Evolutionary conservation across 2,888 invertebrate species (phyloP).

Genomic region (Altica lythri): DNA sequence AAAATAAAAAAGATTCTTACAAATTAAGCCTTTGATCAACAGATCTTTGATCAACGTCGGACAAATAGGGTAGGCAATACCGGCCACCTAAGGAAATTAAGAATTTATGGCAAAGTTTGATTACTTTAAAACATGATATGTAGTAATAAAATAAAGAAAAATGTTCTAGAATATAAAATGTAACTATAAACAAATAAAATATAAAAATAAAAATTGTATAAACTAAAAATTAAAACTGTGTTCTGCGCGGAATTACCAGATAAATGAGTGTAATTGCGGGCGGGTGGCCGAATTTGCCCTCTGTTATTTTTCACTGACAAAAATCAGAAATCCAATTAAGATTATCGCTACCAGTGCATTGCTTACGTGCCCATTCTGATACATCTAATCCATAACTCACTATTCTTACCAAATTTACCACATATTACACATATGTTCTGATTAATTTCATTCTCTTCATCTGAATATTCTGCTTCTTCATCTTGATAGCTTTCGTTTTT

Average conservation of each 20-base stretch:
- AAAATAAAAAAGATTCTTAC: too few species aligned
- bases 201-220: constrained; percentile 8
- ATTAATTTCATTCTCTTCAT: constrained; percentile 9
- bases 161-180: constrained; percentile 5
- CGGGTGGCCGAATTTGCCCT: constrained; percentile 7
- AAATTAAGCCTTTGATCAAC: too few species aligned
- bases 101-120: not conserved
- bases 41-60: too few species aligned
- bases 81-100: not conserved
- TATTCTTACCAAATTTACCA: constrained; percentile 12
- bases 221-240: not conserved
- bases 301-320: not conserved
- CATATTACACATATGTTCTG: constrained; percentile 19
- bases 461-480: not conserved
- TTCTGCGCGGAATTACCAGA: not conserved
- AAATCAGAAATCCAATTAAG: constrained; percentile 1
- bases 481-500: not conserved
- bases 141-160: constrained; percentile 7
- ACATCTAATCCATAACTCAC: constrained; percentile 13
- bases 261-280: not conserved
- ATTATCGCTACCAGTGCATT: constrained; percentile 1
- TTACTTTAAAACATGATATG: constrained; percentile 8
- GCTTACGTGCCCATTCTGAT: constrained; percentile 16
- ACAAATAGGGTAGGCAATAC: not conserved
- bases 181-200: constrained; percentile 4